phyloP scores from a whole-genome alignment of 2,113 vertebrate genomes.

The Raphicerus campestris region DNA sequence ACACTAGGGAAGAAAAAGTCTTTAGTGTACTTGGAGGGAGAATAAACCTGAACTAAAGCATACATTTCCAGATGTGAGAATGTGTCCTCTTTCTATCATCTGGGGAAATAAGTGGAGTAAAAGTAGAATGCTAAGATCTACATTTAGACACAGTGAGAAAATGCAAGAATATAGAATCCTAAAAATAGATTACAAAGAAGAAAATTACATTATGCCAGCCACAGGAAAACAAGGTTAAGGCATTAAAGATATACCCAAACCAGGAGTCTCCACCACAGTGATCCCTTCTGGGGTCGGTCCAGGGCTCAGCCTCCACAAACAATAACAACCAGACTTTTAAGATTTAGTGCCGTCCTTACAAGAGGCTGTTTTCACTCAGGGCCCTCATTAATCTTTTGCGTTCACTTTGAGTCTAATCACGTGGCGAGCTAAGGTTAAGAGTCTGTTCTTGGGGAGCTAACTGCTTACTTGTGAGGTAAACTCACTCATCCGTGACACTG shows the following conservation, averaged over 20 bases:
- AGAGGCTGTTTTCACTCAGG: conserved; percentile 59
- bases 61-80: conserved; percentile 26
- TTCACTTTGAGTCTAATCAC: conserved; percentile 50
- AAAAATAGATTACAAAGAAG: not conserved
- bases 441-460: conserved; percentile 51
- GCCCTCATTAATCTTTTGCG: conserved; percentile 62
- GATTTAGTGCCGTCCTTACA: conserved; percentile 56
- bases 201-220: conserved; percentile 1
- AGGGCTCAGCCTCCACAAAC: not conserved
- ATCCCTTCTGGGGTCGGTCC: not conserved
- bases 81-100: not conserved
- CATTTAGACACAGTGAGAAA: conserved; percentile 10
- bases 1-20: not conserved
- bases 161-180: not conserved
- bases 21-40: not conserved
- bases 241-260: not conserved
- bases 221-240: not conserved
- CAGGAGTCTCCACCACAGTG: not conserved
- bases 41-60: not conserved
- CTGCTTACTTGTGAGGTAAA: conserved; percentile 61
- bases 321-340: conserved; percentile 48
- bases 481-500: conserved; percentile 49
- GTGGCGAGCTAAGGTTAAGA: conserved; percentile 32
- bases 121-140: not conserved
- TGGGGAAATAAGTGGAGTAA: not conserved